Evolutionary conservation across 1,140 invertebrate genomes (phyloP).

Genomic region (Drusus annulatus): DNA sequence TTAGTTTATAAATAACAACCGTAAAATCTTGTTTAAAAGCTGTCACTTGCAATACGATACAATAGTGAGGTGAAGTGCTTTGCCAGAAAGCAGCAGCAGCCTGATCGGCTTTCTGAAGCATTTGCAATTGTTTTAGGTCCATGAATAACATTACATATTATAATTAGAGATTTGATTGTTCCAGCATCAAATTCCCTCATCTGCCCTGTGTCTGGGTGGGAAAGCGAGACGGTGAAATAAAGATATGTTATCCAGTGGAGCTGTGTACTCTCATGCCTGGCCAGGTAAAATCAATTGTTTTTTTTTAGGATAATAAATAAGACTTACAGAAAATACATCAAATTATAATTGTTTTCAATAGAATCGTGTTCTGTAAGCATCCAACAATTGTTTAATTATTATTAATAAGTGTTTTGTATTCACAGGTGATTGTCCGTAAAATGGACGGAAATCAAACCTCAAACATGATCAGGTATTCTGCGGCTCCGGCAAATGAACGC

Average conservation of each 20-base stretch:
- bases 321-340: no score
- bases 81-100: no score
- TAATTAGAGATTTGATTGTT: constrained; percentile 3
- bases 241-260: constrained; percentile 71
- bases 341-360: not conserved
- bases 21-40: no score
- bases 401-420: constrained; percentile 3
- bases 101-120: no score
- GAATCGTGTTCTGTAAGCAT: not conserved
- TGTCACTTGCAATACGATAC: no score
- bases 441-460: constrained; percentile 69
- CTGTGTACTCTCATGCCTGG: constrained; percentile 73
- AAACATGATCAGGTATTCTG: constrained; percentile 74
- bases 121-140: no score
- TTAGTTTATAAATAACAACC: no score
- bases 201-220: constrained; percentile 74
- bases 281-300: constrained; percentile 64
- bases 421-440: constrained; percentile 33
- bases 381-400: not conserved
- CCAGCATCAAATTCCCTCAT: constrained; percentile 67
- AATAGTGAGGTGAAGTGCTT: no score
- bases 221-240: constrained; percentile 60
- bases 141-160: no score
- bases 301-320: no score
- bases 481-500: constrained; percentile 70